Conservation (phyloP, 2,888 invertebrate genomes). For the Dinocampus coccinellae region DNA sequence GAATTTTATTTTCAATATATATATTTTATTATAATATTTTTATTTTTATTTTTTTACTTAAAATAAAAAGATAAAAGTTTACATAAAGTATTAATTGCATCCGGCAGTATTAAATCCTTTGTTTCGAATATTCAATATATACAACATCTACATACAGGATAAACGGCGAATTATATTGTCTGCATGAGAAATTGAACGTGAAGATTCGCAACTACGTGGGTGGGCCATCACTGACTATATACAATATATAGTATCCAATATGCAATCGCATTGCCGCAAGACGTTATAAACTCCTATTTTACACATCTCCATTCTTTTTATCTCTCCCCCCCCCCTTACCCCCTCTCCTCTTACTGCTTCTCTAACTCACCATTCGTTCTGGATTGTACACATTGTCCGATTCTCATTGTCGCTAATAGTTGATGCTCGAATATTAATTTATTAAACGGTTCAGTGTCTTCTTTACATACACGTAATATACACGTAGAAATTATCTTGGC, state of each 20-base stretch:
- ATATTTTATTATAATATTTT: too few relatives aligned
- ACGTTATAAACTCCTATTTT: conserved; percentile 17
- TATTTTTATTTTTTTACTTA: too few relatives aligned
- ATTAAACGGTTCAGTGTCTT: conserved; percentile 41
- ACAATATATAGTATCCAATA: conserved; percentile 40
- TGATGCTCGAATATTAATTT: conserved; percentile 52
- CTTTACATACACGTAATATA: conserved; percentile 20
- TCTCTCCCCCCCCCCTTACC: conserved; percentile 38
- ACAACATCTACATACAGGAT: neutral
- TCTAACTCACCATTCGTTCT: neutral
- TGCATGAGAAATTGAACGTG: neutral
- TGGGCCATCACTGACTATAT: conserved; percentile 44
- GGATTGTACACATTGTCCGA: conserved; percentile 41
- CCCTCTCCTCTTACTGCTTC: conserved; percentile 6
- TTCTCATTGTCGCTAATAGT: conserved; percentile 36
- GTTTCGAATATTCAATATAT: neutral
- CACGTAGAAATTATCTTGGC: conserved; percentile 28
- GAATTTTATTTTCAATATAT: too few relatives aligned
- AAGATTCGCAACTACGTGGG: conserved; percentile 40
- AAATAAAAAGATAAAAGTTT: too few relatives aligned
- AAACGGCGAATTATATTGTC: neutral
- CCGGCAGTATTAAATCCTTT: neutral
- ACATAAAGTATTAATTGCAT: too few relatives aligned
- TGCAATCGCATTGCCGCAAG: conserved; percentile 45
- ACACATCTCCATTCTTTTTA: conserved; percentile 12